Percentiles rank a stretch among this genome's conserved stretches.
Conservation (phyloP, 2,888 invertebrate species). For the Andrena marginata region DNA sequence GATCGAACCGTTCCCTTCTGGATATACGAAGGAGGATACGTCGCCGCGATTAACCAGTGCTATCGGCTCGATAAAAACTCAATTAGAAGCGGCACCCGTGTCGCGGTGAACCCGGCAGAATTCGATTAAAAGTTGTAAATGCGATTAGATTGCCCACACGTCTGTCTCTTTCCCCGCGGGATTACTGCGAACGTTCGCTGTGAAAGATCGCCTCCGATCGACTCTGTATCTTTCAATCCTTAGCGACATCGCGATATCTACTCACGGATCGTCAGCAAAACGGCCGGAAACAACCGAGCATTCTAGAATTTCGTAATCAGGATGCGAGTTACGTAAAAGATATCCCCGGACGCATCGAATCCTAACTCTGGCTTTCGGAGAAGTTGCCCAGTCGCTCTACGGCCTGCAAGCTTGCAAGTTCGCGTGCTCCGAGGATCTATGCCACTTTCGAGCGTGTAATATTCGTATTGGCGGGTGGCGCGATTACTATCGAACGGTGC, state of each 20-base stretch:
- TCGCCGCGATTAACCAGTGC: not conserved
- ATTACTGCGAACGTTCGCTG: not conserved
- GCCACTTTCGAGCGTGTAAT: too few species aligned
- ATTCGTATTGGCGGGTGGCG: too few species aligned
- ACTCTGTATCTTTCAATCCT: not conserved
- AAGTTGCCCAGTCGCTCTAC: too few species aligned
- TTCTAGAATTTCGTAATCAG: too few species aligned
- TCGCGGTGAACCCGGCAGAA: not conserved
- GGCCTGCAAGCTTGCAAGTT: too few species aligned
- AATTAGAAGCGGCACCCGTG: not conserved
- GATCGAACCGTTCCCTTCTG: not conserved
- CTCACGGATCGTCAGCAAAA: not conserved
- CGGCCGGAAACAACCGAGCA: not conserved
- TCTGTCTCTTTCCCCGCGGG: not conserved
- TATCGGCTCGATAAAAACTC: constrained; percentile 26
- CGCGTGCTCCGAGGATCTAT: too few species aligned
- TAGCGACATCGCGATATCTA: not conserved
- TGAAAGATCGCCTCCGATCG: not conserved
- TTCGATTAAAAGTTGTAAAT: constrained; percentile 22
- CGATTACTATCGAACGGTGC: too few species aligned
- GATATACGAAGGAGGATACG: not conserved
- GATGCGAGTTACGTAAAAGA: too few species aligned
- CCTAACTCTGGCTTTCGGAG: too few species aligned
- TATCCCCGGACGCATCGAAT: too few species aligned
- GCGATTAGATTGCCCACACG: constrained; percentile 14